Evolutionary conservation across 2,113 vertebrate genomes (phyloP), one percentile per base, ranked within the genome.

Genomic region (Psophia crepitans): DNA sequence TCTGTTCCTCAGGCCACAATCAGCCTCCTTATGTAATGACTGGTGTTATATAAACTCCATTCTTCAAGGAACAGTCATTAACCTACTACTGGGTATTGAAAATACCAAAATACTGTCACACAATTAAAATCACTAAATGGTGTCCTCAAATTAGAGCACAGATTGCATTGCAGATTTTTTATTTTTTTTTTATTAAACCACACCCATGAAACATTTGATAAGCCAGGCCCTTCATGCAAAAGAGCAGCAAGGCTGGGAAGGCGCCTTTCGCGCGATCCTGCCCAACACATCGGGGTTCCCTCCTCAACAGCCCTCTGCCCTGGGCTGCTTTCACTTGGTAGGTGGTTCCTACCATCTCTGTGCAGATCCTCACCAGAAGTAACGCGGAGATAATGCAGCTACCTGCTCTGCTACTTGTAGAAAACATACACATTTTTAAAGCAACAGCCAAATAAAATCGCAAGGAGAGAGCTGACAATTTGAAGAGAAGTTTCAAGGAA

Each of bases 61-160:
- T 93, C 95, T 97, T 95, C 87, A 97, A 96, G 96, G 97, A 96
- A 49, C 84, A 97, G 92, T 97, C 97, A 97, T 97, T 97, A 97
- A 97, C 97, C 97, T 97, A 97, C 92, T 95, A 92, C 89, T 8
- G 84, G 83, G 92, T 93, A 95, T 94, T 84, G 95, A 87, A 97
- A 95, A 97, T 95, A 97, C 96, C 91, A 82, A 97, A 97, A 97
- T 96, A 94, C 97, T 92, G 95, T 44, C 95, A 89, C 97, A 82
- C 95, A 97, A 97, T 97, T 97, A 97, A 96, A 89, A 95, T 24
- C 91, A 91, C 94, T 97, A 96, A 97, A 95, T 79, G 95, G 92
- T 96, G 95, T 92, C 96, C 96, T 95, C 94, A 92, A 97, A 97
- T 76, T 97, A 46, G 96, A 97, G 91, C 95, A 87, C 90, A 92